Evolutionary conservation across 2,888 invertebrate genomes (phyloP), one percentile per base, ranked within the genome.

Genomic region (Synergus gifuensis): DNA sequence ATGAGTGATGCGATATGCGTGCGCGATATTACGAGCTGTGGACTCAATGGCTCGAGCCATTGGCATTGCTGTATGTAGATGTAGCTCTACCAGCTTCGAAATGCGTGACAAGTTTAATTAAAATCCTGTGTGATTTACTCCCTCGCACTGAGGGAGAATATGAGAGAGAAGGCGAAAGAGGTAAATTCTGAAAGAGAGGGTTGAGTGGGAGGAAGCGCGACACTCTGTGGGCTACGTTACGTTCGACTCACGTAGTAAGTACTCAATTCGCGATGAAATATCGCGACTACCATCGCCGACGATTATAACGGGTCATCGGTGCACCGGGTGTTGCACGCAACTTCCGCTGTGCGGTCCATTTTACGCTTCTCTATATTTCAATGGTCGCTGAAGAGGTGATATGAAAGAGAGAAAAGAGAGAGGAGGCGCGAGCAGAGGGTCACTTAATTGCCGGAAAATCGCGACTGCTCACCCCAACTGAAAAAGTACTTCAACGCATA

Each of bases 61-160:
- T 84, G 85, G 82, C 69, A 76, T 63, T 83, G 82, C 82, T 85
- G 85, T 85, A 83, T 85, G 86, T 62, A 81, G 28, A 28, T 54
- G 54, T 22, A 22, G 79, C 79, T 86, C 86, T 87, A 89, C 89
- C 88, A 86, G 87, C 84, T 88, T 87, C 87, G 87, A 88, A 87
- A 88, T 87, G 89, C 90, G 86, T 89, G 90, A 90, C 90, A 87
- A 88, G 89, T 89, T 90, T 90, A 90, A 90, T 90, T 90, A 90
- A 90, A 90, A 90, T 89, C 87, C 87, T 81, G 85, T 83, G 88
- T 90, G 90, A 90, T 90, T 90, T 90, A 90, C 88, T 89, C 85
- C 85, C 82, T 83, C 81, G 81, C 79, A 78, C 78, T 63, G 81
- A 76, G 79, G 67, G 80, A 42, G 81, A 76, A 78, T 67, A 69